These are phyloP conservation scores for Sturnira hondurensis DNA, from an alignment of 2,113 vertebrate species.

Conservation along the genomic window DNA sequence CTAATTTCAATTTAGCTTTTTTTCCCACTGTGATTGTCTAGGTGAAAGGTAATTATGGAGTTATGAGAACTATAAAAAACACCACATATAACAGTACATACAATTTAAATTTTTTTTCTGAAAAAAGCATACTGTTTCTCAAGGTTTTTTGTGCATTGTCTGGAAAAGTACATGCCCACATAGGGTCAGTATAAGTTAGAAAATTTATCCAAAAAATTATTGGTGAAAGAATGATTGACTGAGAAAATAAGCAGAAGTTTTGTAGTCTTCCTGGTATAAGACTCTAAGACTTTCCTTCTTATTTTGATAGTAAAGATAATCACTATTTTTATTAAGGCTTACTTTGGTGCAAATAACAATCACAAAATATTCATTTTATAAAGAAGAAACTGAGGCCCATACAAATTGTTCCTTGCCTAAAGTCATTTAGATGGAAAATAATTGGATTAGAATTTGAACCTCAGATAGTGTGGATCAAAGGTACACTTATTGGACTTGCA, in stretches of 20 bases:
- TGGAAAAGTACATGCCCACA: background rate
- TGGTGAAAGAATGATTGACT: background rate
- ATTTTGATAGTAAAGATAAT: background rate
- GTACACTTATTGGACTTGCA: background rate
- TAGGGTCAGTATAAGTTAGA: background rate
- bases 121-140: background rate
- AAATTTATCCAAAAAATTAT: background rate
- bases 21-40: background rate
- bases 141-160: background rate
- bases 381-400: background rate
- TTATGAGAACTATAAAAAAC: background rate
- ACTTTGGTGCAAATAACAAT: background rate
- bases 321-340: background rate
- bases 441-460: background rate
- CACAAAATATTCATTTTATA: background rate
- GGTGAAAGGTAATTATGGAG: background rate
- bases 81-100: background rate
- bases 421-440: background rate
- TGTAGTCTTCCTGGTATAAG: background rate
- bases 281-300: background rate
- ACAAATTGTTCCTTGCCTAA: background rate
- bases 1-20: background rate
- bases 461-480: background rate
- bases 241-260: background rate
- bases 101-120: background rate